Conservation (phyloP, 1,140 invertebrate species). For the Lordiphosa clarofinis region DNA sequence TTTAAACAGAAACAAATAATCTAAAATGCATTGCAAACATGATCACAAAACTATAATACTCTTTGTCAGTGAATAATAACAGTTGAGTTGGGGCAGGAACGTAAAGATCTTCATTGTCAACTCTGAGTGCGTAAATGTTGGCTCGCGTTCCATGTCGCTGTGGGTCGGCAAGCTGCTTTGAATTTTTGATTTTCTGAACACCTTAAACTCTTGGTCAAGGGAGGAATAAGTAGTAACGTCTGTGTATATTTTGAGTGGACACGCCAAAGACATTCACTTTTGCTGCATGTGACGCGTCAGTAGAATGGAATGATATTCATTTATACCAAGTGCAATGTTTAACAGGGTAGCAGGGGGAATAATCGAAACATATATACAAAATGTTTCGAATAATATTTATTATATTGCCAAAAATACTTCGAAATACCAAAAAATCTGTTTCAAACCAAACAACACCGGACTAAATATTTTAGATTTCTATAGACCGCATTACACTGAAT, state of each 20-base stretch:
- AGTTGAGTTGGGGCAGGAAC: background rate
- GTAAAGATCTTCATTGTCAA: constrained; percentile 32
- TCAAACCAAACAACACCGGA: no score
- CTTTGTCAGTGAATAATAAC: constrained; percentile 6
- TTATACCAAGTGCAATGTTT: background rate
- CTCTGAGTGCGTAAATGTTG: constrained; percentile 38
- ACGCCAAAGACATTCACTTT: constrained; percentile 51
- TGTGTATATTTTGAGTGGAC: no score
- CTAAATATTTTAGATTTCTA: no score
- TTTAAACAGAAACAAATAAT: no score
- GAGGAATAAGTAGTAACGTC: constrained; percentile 15
- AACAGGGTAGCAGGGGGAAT: no score
- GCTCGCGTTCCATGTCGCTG: constrained; percentile 41
- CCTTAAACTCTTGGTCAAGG: constrained; percentile 52
- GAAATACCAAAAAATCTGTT: no score
- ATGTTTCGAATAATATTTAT: no score
- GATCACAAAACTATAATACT: background rate
- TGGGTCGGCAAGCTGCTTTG: constrained; percentile 19
- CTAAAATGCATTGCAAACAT: no score
- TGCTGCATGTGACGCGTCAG: constrained; percentile 21
- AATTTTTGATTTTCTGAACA: constrained; percentile 41
- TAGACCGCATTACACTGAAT: no score
- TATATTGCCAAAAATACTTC: no score
- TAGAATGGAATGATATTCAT: constrained; percentile 4
- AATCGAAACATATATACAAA: no score